These are phyloP conservation scores for Mionectes macconnelli DNA, from an alignment of 2,113 vertebrate species.

Conservation along the genomic window DNA sequence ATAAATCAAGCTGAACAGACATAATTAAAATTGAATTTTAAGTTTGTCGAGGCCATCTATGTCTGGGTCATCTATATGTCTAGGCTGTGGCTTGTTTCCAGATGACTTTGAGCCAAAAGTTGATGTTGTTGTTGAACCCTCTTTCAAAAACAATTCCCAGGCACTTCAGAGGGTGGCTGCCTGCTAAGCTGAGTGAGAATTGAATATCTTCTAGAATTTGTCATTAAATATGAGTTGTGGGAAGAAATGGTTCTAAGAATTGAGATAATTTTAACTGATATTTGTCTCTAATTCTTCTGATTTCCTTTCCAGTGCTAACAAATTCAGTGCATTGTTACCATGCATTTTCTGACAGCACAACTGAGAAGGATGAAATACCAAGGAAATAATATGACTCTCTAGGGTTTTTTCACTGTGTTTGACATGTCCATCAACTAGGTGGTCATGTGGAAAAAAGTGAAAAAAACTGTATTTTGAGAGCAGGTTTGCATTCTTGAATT, in stretches of 20 bases:
- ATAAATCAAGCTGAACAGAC: conserved; percentile 56
- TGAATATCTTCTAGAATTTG: neutral
- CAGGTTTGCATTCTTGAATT: neutral
- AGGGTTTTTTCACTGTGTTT: neutral
- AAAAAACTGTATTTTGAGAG: neutral
- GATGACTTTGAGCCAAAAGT: conserved; percentile 44
- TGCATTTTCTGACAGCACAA: neutral
- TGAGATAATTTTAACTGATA: neutral
- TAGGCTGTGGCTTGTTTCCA: conserved; percentile 48
- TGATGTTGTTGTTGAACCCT: neutral
- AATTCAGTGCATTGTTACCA: neutral
- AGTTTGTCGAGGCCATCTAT: conserved; percentile 23
- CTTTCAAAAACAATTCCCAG: conserved; percentile 28
- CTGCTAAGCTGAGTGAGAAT: neutral
- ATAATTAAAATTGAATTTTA: conserved; percentile 62
- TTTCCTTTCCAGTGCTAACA: neutral
- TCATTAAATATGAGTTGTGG: neutral
- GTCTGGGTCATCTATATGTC: neutral
- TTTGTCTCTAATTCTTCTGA: neutral
- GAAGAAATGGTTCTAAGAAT: neutral
- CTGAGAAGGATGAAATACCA: accelerated
- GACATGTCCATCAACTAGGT: neutral
- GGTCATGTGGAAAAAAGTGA: neutral
- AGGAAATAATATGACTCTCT: neutral
- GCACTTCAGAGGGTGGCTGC: neutral